phyloP scores from a whole-genome alignment of 2,113 vertebrate species.

The Plestiodon gilberti region DNA sequence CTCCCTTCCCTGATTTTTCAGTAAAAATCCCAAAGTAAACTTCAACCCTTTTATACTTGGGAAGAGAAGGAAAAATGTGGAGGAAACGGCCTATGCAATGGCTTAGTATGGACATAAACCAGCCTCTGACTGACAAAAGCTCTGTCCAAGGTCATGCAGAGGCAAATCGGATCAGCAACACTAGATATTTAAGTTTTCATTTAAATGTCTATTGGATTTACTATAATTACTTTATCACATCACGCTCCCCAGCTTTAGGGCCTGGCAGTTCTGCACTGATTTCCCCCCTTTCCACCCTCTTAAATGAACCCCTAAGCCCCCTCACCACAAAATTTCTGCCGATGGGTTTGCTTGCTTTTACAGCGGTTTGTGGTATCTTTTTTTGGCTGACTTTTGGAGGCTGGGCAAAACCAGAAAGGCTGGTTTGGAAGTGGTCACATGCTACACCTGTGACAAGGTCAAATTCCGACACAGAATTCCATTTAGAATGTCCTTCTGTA shows the following conservation, averaged over 20 bases:
- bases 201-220: background rate
- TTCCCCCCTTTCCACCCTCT: background rate
- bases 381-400: background rate
- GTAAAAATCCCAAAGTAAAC: background rate
- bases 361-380: background rate
- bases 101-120: background rate
- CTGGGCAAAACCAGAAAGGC: background rate
- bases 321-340: no score
- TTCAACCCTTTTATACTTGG: background rate
- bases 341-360: background rate
- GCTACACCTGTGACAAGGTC: background rate
- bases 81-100: background rate
- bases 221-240: background rate
- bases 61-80: background rate
- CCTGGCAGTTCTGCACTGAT: background rate
- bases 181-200: no score
- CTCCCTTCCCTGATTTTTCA: background rate
- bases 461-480: background rate
- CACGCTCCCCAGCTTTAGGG: background rate
- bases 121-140: background rate
- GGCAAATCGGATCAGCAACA: background rate
- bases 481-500: background rate
- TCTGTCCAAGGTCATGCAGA: background rate
- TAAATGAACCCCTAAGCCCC: background rate
- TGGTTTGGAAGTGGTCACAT: background rate